These are phyloP conservation scores for Anas georgica DNA, from an alignment of 2,797 vertebrate species.

Conservation along the genomic window DNA sequence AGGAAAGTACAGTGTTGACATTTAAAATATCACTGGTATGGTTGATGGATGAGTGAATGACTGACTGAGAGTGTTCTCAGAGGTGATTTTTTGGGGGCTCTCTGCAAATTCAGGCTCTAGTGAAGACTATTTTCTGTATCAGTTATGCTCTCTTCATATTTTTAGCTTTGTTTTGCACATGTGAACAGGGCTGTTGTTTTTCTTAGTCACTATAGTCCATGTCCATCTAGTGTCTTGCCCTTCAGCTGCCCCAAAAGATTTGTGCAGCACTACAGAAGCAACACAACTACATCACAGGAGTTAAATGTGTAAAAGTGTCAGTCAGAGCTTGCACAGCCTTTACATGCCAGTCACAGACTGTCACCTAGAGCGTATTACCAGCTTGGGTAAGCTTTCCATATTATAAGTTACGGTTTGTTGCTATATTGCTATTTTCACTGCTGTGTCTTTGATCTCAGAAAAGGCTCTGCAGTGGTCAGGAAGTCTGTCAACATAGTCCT, in stretches of 20 bases:
- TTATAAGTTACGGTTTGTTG: conserved; percentile 26
- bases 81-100: neutral
- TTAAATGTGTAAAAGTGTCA: neutral
- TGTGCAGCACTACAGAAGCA: neutral
- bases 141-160: accelerated
- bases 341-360: neutral
- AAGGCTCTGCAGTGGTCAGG: neutral
- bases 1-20: conserved; percentile 14
- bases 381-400: neutral
- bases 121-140: neutral
- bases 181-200: neutral
- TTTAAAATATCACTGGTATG: conserved; percentile 17
- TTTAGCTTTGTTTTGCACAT: neutral
- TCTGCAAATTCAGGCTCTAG: neutral
- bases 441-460: conserved; percentile 31
- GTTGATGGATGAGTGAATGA: neutral
- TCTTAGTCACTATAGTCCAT: neutral
- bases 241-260: neutral
- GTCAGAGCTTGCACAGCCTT: neutral
- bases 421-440: conserved; percentile 22
- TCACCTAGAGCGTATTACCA: neutral
- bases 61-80: neutral
- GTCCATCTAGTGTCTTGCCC: neutral
- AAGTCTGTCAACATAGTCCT: conserved; percentile 18
- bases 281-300: neutral